A percentile compares a stretch with the other conserved stretches of the same genome.
Evolutionary conservation across 2,113 vertebrate genomes (phyloP).

Genomic region (Chloropsis cyanopogon): DNA sequence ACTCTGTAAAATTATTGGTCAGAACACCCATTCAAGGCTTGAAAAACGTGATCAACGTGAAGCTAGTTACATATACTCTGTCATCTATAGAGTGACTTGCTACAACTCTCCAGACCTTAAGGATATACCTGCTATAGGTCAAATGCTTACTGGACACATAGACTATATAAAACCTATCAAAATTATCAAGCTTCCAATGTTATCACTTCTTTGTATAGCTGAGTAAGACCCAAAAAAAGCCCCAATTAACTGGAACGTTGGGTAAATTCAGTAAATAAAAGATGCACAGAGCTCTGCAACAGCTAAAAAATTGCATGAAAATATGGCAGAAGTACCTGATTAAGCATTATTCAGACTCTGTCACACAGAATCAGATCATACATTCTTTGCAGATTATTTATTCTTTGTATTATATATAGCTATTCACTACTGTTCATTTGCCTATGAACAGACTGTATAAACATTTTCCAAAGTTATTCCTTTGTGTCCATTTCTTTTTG

Average conservation of each 20-base stretch:
- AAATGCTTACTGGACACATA: background rate
- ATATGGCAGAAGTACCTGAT: background rate
- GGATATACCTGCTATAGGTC: background rate
- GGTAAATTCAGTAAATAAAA: background rate
- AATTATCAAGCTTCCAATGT: background rate
- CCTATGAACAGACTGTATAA: background rate
- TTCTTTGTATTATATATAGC: background rate
- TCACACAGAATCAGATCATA: background rate
- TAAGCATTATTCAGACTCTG: background rate
- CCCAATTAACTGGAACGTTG: background rate
- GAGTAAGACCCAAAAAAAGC: background rate
- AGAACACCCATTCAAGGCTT: background rate
- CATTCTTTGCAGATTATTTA: background rate
- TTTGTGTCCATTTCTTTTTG: background rate
- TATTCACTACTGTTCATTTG: background rate
- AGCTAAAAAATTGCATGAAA: background rate
- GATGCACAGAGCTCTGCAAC: background rate
- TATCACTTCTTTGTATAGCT: background rate
- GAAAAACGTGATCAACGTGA: accelerated
- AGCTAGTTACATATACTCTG: background rate
- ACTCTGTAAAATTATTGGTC: background rate
- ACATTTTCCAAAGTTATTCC: background rate
- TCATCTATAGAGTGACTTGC: background rate
- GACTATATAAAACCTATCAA: background rate
- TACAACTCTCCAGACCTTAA: background rate